A percentile compares a stretch with the other conserved stretches of the same genome.
Conservation (phyloP, 2,888 invertebrate genomes). For the Lamproptera curius region DNA sequence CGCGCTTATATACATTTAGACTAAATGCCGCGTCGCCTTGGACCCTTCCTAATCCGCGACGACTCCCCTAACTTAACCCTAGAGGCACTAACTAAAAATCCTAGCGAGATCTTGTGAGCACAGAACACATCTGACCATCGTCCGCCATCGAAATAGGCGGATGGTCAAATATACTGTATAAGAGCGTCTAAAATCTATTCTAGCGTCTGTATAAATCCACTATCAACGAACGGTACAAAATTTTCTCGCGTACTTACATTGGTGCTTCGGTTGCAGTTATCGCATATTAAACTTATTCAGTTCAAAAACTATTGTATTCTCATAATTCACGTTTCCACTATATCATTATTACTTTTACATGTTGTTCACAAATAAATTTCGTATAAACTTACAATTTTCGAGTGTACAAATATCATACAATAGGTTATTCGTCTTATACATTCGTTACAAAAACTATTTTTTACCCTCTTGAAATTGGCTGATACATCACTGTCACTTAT, state of each 20-base stretch:
- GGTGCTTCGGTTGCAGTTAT: slow-evolving; percentile 25
- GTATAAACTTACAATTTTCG: not conserved
- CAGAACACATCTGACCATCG: slow-evolving; percentile 60
- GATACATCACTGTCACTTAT: too few relatives aligned
- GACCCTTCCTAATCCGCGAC: slow-evolving; percentile 29
- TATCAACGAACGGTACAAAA: slow-evolving; percentile 28
- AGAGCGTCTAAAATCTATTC: slow-evolving; percentile 52
- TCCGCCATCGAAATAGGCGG: slow-evolving; percentile 66
- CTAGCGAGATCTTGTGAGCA: slow-evolving; percentile 77
- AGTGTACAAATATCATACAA: not conserved
- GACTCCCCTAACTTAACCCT: slow-evolving; percentile 67
- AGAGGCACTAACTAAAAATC: slow-evolving; percentile 73
- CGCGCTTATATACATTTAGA: slow-evolving; percentile 11
- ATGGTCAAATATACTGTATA: slow-evolving; percentile 55
- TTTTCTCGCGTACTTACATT: slow-evolving; percentile 39
- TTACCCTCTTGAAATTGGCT: too few relatives aligned
- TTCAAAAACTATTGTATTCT: too few relatives aligned
- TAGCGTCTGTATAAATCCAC: slow-evolving; percentile 18
- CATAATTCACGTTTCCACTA: too few relatives aligned
- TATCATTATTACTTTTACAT: too few relatives aligned
- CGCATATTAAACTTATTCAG: not conserved
- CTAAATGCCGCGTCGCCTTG: slow-evolving; percentile 13
- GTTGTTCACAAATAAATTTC: not conserved
- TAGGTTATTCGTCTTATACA: not conserved
- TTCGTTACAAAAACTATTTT: too few relatives aligned